Evolutionary conservation across 2,113 vertebrate species (phyloP), one percentile per base, ranked within the genome.

Genomic region (Platysternon megacephalum): DNA sequence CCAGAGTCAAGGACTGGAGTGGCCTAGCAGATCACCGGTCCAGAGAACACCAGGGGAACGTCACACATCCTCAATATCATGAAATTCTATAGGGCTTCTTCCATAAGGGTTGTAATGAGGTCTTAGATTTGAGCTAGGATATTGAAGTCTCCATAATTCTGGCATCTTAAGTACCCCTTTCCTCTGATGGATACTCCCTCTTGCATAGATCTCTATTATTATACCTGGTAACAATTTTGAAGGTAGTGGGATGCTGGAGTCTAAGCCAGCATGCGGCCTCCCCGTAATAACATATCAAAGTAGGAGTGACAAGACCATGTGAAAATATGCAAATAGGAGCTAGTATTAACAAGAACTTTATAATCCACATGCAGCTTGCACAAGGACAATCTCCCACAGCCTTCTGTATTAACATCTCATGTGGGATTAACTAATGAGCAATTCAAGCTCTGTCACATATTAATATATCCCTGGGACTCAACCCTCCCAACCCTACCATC

Each of bases 351-450:
- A 32, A 81, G 74, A 61, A 58, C 51, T 91, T 32, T 51, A 42
- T 58, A 92, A 58, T 2, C 1, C 61, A 88, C 32, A 5, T 51
- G 42, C 91, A 88, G 55, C n/a, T 53, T 90, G 58, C 87, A 81
- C 49, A 32, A 85, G 82, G 53, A 89, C 86, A 90, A 72, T 11
- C 39, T 3, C 12, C 52, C 24, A 21, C 1, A 1, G 29, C 8
- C 49, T 17, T 29, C 76, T 19, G 29, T 51, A 88, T 53, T 2
- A 89, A 87, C 85, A 82, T 52, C 39, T 79, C 86, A 58, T 81
- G 53, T 4, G 72, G 91, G 68, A 92, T 93, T 96, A 96, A 83
- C 79, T 94, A 86, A 91, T 0, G 35, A 93, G 79, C 85, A 87
- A 53, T 55, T 76, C 79, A 96, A 55, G 49, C 19, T 79, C 46